Conservation (phyloP, 1,140 invertebrate species). For the Diploscapter pachys region DNA sequence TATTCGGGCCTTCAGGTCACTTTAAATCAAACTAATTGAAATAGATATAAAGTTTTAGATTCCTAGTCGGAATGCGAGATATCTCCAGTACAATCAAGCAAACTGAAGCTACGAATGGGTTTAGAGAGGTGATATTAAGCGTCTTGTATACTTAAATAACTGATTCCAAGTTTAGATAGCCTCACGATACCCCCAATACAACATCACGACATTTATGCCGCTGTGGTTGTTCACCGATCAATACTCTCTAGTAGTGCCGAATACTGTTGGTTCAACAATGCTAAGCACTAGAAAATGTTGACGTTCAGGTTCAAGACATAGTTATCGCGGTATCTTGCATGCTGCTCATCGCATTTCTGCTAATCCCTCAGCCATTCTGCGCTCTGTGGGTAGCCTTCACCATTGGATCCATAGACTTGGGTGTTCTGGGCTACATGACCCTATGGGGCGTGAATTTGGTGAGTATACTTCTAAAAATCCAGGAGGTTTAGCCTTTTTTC, state of each 20-base stretch:
- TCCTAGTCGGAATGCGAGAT: constrained; percentile 54
- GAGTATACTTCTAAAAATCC: neutral
- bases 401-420: constrained; percentile 88
- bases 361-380: constrained; percentile 88
- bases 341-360: constrained; percentile 92
- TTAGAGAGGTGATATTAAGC: constrained; percentile 8
- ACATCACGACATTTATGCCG: constrained; percentile 86
- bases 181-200: constrained; percentile 72
- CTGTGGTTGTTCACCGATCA: constrained; percentile 89
- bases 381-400: constrained; percentile 91
- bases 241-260: constrained; percentile 56
- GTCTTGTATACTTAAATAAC: neutral
- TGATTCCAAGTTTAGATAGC: constrained; percentile 65
- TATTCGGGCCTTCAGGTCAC: constrained; percentile 48
- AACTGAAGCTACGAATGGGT: constrained; percentile 46
- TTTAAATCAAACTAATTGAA: neutral
- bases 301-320: constrained; percentile 74
- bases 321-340: constrained; percentile 84
- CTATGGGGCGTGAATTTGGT: constrained; percentile 84
- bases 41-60: constrained; percentile 33
- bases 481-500: neutral
- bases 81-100: constrained; percentile 54
- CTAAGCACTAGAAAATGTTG: neutral
- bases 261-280: constrained; percentile 63
- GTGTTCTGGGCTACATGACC: constrained; percentile 93